Evolutionary conservation across 2,888 invertebrate genomes (phyloP), one percentile per base, ranked within the genome.

Genomic region (Rambutsinella grinnellia): DNA sequence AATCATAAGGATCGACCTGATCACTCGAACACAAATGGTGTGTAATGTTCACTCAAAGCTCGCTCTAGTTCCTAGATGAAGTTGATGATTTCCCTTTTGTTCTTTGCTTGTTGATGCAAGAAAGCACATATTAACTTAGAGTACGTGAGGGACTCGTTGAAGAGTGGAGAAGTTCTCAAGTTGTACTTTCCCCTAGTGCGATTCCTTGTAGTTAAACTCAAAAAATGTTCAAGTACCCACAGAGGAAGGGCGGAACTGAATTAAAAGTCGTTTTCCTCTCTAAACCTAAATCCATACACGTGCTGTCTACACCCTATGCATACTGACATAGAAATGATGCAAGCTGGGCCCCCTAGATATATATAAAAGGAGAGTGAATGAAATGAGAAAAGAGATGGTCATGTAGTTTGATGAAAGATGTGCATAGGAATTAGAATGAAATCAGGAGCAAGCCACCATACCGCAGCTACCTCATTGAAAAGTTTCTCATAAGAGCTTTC

Each of bases 381-480:
- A 58, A 57, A 54, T 51, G 21, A 17, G 19, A 23, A 36, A 67
- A 56, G 21, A 49, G 21, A 49, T 10, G 58, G 26, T 8, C 13
- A 26, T 10, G 51, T 27, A 61, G 51, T 62, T 62, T 62, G 62
- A 62, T 62, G 54, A 57, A 56, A 19, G 60, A 68, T 68, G 51
- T 57, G 58, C 67, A 47, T 57, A 15, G 58, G 65, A 72, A 72
- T 65, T 70, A 46, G 47, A 63, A 61, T 61, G 46, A 72, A 72
- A 72, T 72, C 71, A 72, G 71, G 47, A 72, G 63, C 71, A 71
- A 72, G 36, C 71, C 71, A 58, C 71, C 58, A 72, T 57, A 72
- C 71, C 71, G 46, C 71, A 72, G 57, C 54, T 19, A 47, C 17
- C 36, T 49, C 49, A n/a, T 49, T 49, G 49, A n/a, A 49, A 49